Percentiles rank a stretch among this genome's conserved stretches.
phyloP scores from a whole-genome alignment of 2,113 vertebrate species.

The Phodopus roborovskii region DNA sequence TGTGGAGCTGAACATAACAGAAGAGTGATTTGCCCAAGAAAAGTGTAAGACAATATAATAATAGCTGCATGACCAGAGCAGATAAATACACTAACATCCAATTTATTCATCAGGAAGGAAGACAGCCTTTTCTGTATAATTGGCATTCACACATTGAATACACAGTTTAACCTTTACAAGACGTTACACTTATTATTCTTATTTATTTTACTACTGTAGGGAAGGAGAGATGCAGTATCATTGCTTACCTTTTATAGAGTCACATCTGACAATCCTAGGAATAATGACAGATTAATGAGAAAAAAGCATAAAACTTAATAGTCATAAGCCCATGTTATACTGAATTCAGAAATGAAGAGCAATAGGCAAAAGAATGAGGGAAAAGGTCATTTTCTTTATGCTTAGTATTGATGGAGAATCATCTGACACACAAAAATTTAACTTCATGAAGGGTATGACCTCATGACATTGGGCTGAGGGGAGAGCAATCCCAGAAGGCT shows the following conservation, averaged over 20 bases:
- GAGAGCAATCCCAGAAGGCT: accelerated
- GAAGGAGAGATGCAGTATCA: not conserved
- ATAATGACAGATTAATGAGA: not conserved
- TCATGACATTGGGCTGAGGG: not conserved
- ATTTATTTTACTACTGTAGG: not conserved
- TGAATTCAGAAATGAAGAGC: not conserved
- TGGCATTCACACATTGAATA: not conserved
- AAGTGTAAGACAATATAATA: not conserved
- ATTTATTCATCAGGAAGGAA: not conserved
- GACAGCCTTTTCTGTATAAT: not conserved
- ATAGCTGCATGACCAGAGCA: not conserved
- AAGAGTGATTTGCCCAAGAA: not conserved
- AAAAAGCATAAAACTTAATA: not conserved
- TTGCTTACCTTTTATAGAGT: not conserved
- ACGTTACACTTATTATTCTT: not conserved
- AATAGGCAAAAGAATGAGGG: not conserved
- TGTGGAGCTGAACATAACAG: not conserved
- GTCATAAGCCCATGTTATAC: not conserved
- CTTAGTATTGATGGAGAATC: not conserved
- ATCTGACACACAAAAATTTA: not conserved
- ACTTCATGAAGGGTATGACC: not conserved
- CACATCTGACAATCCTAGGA: not conserved
- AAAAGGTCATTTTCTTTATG: not conserved
- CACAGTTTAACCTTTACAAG: not conserved
- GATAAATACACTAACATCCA: not conserved